Evolutionary conservation across 30 jellyfish, hydroid and myxozoan species (phyloP).

Genomic region (Aurelia aurita): DNA sequence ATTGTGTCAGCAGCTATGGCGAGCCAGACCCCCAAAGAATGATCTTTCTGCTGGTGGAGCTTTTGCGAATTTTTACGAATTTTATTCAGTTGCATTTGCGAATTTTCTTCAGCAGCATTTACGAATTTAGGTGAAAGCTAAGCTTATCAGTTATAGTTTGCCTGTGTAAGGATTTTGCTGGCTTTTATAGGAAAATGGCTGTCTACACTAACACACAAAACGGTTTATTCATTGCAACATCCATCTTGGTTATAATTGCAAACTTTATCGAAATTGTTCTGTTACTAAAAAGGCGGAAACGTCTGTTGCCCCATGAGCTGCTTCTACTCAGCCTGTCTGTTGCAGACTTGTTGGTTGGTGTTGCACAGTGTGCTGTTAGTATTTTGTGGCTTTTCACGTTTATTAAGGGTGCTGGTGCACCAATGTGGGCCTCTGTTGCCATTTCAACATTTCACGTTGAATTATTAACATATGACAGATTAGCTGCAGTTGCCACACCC

Average conservation of each 20-base stretch:
- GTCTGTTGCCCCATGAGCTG: conserved; percentile 24
- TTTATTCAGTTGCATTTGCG: too few relatives aligned
- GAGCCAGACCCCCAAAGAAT: too few relatives aligned
- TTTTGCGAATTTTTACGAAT: too few relatives aligned
- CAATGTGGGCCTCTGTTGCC: conserved; percentile 31
- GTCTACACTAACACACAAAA: too few relatives aligned
- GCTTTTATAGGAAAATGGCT: too few relatives aligned
- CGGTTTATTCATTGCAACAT: not conserved
- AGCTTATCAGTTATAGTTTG: too few relatives aligned
- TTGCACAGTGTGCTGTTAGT: not conserved
- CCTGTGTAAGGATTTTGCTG: too few relatives aligned
- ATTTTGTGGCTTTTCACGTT: not conserved
- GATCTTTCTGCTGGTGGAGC: too few relatives aligned
- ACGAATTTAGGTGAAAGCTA: too few relatives aligned
- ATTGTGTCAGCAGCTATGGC: too few relatives aligned
- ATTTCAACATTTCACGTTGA: conserved; percentile 23
- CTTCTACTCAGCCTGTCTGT: conserved; percentile 46
- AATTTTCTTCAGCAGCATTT: too few relatives aligned
- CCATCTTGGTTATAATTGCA: conserved; percentile 13
- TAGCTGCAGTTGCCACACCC: conserved; percentile 29
- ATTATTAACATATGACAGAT: conserved; percentile 32
- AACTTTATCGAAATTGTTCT: conserved; percentile 22
- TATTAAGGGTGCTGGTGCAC: not conserved
- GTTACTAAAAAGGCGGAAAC: not conserved
- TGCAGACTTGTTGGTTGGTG: conserved; percentile 52